Conservation (phyloP, 2,113 vertebrate species). For the Sylvilagus bachmani region DNA sequence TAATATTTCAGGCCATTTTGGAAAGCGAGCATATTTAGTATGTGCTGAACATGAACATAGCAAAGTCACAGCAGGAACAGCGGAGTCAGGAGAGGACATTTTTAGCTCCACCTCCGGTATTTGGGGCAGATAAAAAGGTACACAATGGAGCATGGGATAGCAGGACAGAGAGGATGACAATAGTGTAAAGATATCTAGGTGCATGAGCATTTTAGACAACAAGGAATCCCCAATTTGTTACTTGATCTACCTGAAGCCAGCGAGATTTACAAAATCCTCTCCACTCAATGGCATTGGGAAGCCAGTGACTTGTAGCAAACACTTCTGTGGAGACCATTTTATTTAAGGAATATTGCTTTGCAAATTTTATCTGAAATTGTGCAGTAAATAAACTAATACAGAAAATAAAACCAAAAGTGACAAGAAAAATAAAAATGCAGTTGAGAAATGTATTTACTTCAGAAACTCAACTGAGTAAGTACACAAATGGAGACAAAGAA, state of each 20-base stretch:
- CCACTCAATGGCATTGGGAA: neutral
- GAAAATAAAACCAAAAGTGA: slow-evolving; percentile 44
- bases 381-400: neutral
- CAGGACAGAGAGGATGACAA: neutral
- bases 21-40: neutral
- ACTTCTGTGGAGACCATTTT: neutral
- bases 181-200: neutral
- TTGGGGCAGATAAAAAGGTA: neutral
- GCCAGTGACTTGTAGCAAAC: neutral
- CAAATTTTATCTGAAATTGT: slow-evolving; percentile 34
- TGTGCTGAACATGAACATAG: neutral
- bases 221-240: neutral
- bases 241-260: neutral
- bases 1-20: neutral
- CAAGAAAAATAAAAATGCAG: slow-evolving; percentile 17
- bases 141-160: neutral
- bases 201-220: neutral
- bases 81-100: neutral
- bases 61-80: neutral
- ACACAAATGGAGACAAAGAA: slow-evolving; percentile 9
- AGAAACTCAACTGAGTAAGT: slow-evolving; percentile 28
- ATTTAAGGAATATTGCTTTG: neutral
- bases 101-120: neutral
- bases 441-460: slow-evolving; percentile 1
- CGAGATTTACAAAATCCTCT: neutral